Percentiles rank a stretch among this genome's conserved stretches.
Conservation (phyloP, 2,113 vertebrate genomes). For the Urocitellus parryii region DNA sequence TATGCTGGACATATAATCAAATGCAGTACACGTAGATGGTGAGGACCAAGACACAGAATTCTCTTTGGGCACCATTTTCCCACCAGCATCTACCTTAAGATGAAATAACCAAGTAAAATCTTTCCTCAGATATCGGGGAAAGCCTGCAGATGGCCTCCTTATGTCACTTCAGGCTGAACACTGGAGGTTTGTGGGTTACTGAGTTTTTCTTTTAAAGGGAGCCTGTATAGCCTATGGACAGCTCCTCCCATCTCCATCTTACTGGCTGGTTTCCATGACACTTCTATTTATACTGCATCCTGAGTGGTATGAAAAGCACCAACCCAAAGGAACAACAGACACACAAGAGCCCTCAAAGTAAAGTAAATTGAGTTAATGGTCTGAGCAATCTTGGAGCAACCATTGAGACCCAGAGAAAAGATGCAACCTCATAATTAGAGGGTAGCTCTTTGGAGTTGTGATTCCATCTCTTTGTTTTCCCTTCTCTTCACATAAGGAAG, state of each 20-base stretch:
- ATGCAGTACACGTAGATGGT: not conserved
- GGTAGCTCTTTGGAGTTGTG: constrained; percentile 18
- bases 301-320: constrained; percentile 50
- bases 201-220: constrained; percentile 60
- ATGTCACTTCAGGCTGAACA: not conserved
- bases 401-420: not conserved
- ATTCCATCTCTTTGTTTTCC: not conserved
- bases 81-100: not conserved
- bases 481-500: not conserved
- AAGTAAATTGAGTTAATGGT: constrained; percentile 60
- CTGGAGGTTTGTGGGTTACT: not conserved
- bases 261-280: constrained; percentile 36
- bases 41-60: not conserved
- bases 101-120: not conserved
- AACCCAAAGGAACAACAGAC: not conserved
- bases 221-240: not conserved
- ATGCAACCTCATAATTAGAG: not conserved
- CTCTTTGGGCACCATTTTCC: not conserved
- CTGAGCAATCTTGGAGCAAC: constrained; percentile 42
- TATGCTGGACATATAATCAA: not conserved
- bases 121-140: not conserved
- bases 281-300: constrained; percentile 45
- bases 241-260: not conserved
- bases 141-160: not conserved
- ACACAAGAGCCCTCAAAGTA: not conserved